Evolutionary conservation across 2,888 invertebrate genomes (phyloP).

Genomic region (Cataglyphis rosenhaueri): DNA sequence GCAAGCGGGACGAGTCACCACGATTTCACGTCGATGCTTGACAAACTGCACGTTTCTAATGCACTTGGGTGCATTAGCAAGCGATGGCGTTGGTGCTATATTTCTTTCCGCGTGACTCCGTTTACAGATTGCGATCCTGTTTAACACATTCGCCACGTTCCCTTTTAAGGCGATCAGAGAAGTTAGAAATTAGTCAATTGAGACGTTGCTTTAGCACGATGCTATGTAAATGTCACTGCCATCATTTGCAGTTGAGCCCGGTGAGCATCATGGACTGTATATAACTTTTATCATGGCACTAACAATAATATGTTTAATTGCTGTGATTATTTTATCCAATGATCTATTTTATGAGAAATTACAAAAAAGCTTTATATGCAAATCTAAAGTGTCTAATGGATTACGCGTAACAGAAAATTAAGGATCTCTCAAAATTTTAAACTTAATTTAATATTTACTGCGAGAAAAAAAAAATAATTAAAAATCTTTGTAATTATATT

Average conservation of each 20-base stretch:
- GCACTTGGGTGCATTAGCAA: slow-evolving; percentile 60
- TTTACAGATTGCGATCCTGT: slow-evolving; percentile 42
- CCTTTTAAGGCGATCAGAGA: slow-evolving; percentile 17
- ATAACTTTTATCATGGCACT: not conserved
- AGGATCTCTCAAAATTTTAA: not conserved
- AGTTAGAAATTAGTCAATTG: slow-evolving; percentile 37
- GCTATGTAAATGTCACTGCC: not conserved
- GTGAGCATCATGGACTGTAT: not conserved
- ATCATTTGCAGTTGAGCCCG: not conserved
- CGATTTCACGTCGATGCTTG: slow-evolving; percentile 63
- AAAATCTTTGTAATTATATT: not conserved
- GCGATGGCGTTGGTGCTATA: slow-evolving; percentile 33
- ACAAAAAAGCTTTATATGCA: not conserved
- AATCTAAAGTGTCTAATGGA: not conserved
- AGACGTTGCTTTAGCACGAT: slow-evolving; percentile 9
- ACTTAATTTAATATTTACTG: not conserved
- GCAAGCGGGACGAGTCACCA: slow-evolving; percentile 69
- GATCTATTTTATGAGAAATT: not conserved
- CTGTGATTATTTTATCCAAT: not conserved
- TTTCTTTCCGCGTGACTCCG: slow-evolving; percentile 54
- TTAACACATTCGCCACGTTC: slow-evolving; percentile 32
- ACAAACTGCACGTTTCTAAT: slow-evolving; percentile 67
- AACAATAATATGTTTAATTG: not conserved
- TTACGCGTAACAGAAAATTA: not conserved
- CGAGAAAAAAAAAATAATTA: not conserved